Percentiles rank a stretch among this genome's conserved stretches.
phyloP scores from a whole-genome alignment of 2,888 invertebrate genomes.

The Eupithecia pulchellata region DNA sequence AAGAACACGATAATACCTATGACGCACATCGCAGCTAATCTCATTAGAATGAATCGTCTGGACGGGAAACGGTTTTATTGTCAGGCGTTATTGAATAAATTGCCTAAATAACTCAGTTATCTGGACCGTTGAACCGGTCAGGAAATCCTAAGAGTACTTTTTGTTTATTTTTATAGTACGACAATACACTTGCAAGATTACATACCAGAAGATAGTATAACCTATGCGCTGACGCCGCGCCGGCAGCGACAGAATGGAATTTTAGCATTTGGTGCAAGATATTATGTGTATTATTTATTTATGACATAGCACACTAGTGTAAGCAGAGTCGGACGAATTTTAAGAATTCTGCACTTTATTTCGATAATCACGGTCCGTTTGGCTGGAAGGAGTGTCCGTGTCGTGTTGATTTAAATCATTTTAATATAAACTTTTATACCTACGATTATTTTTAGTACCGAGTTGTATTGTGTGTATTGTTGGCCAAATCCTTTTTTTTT shows the following conservation, averaged over 20 bases:
- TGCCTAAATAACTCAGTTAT: constrained; percentile 28
- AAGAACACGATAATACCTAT: not conserved
- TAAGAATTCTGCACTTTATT: not conserved
- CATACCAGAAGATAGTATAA: not conserved
- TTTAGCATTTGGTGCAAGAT: not conserved
- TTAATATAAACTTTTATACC: not conserved
- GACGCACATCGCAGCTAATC: constrained; percentile 20
- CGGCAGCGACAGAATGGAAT: not conserved
- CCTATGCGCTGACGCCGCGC: not conserved
- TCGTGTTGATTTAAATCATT: too few relatives aligned
- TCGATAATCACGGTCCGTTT: not conserved
- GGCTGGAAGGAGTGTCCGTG: not conserved
- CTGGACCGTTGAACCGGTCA: constrained; percentile 15
- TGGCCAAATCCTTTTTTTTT: not conserved
- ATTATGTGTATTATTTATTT: not conserved
- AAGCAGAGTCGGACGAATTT: not conserved
- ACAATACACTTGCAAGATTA: not conserved
- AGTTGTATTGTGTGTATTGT: too few relatives aligned
- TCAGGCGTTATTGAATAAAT: constrained; percentile 24
- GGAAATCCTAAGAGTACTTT: not conserved
- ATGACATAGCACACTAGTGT: not conserved
- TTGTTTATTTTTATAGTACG: not conserved
- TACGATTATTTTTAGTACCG: not conserved
- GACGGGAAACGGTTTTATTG: constrained; percentile 14
- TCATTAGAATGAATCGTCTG: constrained; percentile 16